These are phyloP conservation scores for Ellobius talpinus DNA, from an alignment of 2,113 vertebrate genomes.

Conservation along the genomic window DNA sequence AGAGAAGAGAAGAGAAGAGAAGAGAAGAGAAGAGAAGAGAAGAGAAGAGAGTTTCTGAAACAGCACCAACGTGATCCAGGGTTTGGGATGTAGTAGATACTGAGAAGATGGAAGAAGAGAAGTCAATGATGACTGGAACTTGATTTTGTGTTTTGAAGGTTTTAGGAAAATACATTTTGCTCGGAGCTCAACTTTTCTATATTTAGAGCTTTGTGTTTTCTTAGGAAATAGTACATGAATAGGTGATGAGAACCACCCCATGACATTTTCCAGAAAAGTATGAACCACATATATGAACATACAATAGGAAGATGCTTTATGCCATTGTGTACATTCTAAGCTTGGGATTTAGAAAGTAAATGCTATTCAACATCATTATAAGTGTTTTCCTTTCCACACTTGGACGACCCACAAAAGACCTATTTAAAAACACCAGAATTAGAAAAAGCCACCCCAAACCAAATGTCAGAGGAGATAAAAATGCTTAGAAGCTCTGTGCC, in stretches of 20 bases:
- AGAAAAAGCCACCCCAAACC: constrained; percentile 61
- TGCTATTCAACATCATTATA: constrained; percentile 76
- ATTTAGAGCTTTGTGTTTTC: constrained; percentile 69
- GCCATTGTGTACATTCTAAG: constrained; percentile 45
- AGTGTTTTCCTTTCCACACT: constrained; percentile 69
- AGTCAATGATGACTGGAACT: neutral
- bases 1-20: neutral
- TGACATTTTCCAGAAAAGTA: constrained; percentile 74
- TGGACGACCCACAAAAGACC: constrained; percentile 60
- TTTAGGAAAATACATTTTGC: constrained; percentile 45
- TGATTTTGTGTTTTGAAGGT: constrained; percentile 41
- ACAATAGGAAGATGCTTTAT: constrained; percentile 44
- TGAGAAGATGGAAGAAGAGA: neutral
- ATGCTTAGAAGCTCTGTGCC: constrained; percentile 52
- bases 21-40: neutral
- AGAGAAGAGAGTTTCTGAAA: neutral
- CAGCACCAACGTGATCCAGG: neutral
- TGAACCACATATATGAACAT: constrained; percentile 25
- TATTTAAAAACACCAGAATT: constrained; percentile 43
- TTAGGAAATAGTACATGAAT: constrained; percentile 56
- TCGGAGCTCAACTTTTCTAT: constrained; percentile 36
- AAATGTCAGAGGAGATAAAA: constrained; percentile 76
- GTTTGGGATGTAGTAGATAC: neutral
- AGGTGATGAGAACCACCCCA: constrained; percentile 51
- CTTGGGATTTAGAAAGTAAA: constrained; percentile 81